A percentile compares a stretch with the other conserved stretches of the same genome.
These are phyloP conservation scores for Merluccius polli DNA, from an alignment of 2,797 vertebrate species.

Conservation along the genomic window DNA sequence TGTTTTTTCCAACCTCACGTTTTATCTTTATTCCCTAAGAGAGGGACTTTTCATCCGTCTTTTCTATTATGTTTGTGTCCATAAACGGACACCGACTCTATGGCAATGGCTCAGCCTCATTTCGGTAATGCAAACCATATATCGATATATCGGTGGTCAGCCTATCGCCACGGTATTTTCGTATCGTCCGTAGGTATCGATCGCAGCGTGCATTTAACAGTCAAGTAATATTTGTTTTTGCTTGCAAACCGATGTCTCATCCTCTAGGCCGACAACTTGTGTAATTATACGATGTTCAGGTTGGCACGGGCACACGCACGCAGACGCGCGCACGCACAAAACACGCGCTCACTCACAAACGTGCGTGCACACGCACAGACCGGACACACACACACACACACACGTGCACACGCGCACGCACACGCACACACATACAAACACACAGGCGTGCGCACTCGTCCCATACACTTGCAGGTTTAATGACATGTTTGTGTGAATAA, in stretches of 20 bases:
- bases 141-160: neutral
- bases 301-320: neutral
- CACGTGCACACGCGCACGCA: neutral
- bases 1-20: neutral
- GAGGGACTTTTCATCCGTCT: neutral
- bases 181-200: neutral
- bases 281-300: neutral
- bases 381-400: constrained; percentile 3
- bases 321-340: too few species aligned
- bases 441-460: neutral
- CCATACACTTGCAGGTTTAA: neutral
- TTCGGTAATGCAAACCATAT: neutral
- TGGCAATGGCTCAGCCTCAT: neutral
- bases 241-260: constrained; percentile 1
- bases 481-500: constrained; percentile 6
- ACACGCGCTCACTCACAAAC: neutral
- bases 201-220: neutral
- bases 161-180: neutral
- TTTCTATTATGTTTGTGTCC: neutral
- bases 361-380: neutral
- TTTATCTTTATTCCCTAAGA: neutral
- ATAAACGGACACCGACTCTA: neutral
- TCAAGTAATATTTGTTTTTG: neutral
- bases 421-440: neutral
- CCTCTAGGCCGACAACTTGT: neutral